phyloP scores from a whole-genome alignment of 2,797 vertebrate genomes.

The Neomorphus geoffroyi region DNA sequence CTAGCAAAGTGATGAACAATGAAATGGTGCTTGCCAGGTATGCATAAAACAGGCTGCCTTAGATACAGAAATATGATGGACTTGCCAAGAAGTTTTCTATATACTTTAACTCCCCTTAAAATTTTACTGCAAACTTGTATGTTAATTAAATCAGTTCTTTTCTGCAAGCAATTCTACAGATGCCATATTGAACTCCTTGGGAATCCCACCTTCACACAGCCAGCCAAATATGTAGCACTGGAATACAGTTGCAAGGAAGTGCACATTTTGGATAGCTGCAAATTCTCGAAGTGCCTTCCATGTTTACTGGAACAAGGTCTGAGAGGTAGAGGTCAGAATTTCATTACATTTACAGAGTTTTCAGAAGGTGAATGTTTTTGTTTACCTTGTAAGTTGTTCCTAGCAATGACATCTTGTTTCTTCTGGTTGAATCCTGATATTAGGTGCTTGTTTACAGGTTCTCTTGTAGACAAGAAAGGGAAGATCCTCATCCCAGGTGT shows the following conservation, averaged over 20 bases:
- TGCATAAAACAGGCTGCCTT: not conserved
- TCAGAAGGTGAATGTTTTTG: not conserved
- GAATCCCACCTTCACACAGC: not conserved
- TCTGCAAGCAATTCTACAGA: not conserved
- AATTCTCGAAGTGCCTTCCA: not conserved
- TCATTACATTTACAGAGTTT: not conserved
- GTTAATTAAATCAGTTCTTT: not conserved
- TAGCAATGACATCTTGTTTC: not conserved
- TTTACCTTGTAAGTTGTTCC: not conserved
- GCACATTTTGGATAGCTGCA: not conserved
- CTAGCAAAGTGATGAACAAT: not conserved
- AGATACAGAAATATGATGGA: not conserved
- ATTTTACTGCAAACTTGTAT: not conserved
- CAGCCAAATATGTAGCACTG: not conserved
- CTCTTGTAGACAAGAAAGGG: conserved; percentile 85
- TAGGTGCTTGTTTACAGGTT: conserved; percentile 73
- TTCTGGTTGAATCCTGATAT: not conserved
- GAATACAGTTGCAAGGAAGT: not conserved
- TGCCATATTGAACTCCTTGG: not conserved
- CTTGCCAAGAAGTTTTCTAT: not conserved
- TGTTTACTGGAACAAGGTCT: not conserved
- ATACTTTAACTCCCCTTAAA: not conserved
- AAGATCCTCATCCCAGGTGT: conserved; percentile 89
- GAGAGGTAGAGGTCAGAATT: not conserved
- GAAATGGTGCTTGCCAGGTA: not conserved